Evolutionary conservation across 2,888 invertebrate genomes (phyloP), one percentile per base, ranked within the genome.

Genomic region (Xiphydria camelus): DNA sequence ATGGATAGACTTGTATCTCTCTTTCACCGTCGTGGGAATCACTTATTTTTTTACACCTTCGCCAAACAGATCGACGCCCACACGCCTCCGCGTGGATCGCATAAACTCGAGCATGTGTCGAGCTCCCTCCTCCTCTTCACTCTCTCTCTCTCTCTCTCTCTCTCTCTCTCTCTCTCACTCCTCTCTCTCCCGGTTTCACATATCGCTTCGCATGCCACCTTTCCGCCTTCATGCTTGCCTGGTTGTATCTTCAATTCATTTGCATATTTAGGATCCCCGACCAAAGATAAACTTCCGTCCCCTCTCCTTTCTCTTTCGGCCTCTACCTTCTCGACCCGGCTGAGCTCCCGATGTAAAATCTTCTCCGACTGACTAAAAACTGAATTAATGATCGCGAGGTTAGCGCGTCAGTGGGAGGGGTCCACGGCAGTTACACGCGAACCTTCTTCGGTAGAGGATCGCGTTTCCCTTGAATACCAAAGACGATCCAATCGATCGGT

Each of bases 181-280:
- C n/a, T n/a, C n/a, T n/a, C 33, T 21, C 22, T 14, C 19, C 17
- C 32, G 33, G 33, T 32, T 12, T 41, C 33, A 21, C 22, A 21
- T 34, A 19, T 22, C 18, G 31, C 31, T 41, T 34, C 9, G 32
- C 42, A 38, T 47, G 61, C 59, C 41, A 68, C 66, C 65, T 68
- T 63, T 64, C 57, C 58, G 44, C 47, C 50, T 63, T 67, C 63
- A 63, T 70, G 63, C 55, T 66, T 45, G 59, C 70, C 68, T 67
- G 62, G 57, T 70, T 62, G 57, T 66, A 70, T 69, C 65, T 68
- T 62, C 63, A 56, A 69, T 68, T 70, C 68, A 68, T 69, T 70
- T 70, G 69, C 69, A 70, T 70, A 69, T 70, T 70, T 64, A 63
- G 66, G 54, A 68, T 62, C 57, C 58, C 40, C 39, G 26, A 35